Base-by-base conservation (phyloP, 2,888 invertebrate species). In the Auanema sp. region DNA sequence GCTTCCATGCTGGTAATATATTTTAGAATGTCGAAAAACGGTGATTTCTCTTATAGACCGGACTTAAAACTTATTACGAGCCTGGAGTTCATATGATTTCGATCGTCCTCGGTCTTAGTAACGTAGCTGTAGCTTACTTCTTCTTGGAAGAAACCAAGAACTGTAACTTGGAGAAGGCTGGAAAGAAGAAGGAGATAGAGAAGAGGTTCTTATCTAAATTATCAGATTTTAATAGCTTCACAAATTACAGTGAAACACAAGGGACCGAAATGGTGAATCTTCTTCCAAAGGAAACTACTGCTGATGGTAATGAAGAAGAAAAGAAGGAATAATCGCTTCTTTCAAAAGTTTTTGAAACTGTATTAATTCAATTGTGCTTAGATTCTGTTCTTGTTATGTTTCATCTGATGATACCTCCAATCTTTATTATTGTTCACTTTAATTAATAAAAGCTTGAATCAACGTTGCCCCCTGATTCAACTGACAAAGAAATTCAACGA, bases 61-160 rank as follows among this genome's bases (percentile, higher is more conserved):
- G 69, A 14, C 62, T 73, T 41, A 73, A 73, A 56, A 71, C 67
- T 14, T 60, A 69, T 40, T 73, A 73, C 62, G 73, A 73, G 53
- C 73, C 73, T 14, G 73, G 73, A 69, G 70, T 73, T 6, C 73
- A 73, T 41, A 70, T 73, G 70, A 69, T 73, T 65, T 71, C 70
- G 1, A 69, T 73, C 24, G 42, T 54, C 42, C 60, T 73, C 25
- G 72, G 68, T 23, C 44, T 71, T 21, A 63, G 63, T 47, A 71
- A 71, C 60, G 58, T 71, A 51, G 16, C 68, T 52, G 66, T 68
- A 52, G 65, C 67, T 55, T 68, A 58, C 58, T 64, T 70, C 58
- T 58, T 58, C 42, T 59, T 73, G 40, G 44, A 71, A 47, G 73
- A 73, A 42, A 73, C 73, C 41, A 73, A 73, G 67, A 73, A 73